Conservation (phyloP, 2,113 vertebrate genomes). For the Diphyllodes magnificus region DNA sequence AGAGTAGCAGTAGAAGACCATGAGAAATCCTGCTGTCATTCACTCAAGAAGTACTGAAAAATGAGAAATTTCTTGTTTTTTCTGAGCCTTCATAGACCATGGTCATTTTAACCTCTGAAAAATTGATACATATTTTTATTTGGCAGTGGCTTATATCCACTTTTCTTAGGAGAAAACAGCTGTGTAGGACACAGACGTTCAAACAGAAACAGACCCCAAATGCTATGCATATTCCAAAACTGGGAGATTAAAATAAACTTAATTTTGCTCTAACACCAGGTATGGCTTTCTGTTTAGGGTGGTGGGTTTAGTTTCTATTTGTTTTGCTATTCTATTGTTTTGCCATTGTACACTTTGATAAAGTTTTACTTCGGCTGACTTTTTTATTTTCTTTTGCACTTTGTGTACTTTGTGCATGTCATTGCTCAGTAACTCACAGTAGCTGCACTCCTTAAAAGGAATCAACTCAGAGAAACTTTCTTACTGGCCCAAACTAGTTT, state of each 20-base stretch:
- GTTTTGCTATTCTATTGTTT: constrained; percentile 10
- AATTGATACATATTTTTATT: not conserved
- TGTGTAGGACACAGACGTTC: not conserved
- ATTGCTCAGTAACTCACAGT: not conserved
- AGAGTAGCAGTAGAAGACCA: not conserved
- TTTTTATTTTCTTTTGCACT: constrained; percentile 38
- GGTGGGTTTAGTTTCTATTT: not conserved
- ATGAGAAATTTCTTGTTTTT: not conserved
- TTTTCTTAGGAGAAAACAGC: not conserved
- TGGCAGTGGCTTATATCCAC: not conserved
- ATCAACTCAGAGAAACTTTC: not conserved
- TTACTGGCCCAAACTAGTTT: constrained; percentile 9
- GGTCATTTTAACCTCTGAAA: not conserved
- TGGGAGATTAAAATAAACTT: not conserved
- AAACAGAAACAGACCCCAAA: not conserved
- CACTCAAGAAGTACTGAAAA: not conserved
- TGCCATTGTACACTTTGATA: not conserved
- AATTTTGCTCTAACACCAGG: not conserved
- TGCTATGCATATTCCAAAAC: not conserved
- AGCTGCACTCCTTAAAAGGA: constrained; percentile 20
- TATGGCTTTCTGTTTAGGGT: not conserved
- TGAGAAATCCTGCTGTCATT: not conserved
- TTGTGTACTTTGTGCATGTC: not conserved
- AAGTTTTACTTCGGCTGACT: not conserved
- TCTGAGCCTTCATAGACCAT: not conserved